Evolutionary conservation across 1,140 invertebrate species (phyloP), one percentile per base, ranked within the genome.

Genomic region (Rhizoglyphus robini): DNA sequence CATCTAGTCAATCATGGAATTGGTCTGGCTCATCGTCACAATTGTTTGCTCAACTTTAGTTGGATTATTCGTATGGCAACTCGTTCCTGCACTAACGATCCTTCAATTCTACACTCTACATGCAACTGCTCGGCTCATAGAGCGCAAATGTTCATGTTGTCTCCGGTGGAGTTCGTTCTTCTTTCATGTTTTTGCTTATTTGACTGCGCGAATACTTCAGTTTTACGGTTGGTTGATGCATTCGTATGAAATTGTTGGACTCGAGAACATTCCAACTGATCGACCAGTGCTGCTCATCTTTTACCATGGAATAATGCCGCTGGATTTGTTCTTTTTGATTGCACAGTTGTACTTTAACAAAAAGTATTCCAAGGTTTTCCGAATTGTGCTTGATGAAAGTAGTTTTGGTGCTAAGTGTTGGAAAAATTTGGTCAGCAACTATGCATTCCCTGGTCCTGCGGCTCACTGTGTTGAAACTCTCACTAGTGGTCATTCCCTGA

Each of bases 281-380:
- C 84, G 88, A 3, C 83, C 90, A 68, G 92, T 88, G 54, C 76
- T 99, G 30, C 82, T 98, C 65, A 86, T 99, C 48, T 98, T 92
- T 75, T 99, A 98, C 74, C 96, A 99, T 80, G 96, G 95, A 31
- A 90, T 93, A 11, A 83, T 98, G 69, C 96, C 96, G 8, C 84
- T 98, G 48, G 96, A 99, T 77, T 81, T 96, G 73, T 98, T 98
- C 77, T 99, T 97, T 80, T 83, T 98, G 69, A 83, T 90, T 66
- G 83, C 92, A 0, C 85, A 88, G 74, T 81, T 88, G 73, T 79
- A 89, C 67, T 74, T 96, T 29, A 82, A 84, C 46, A 90, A 87
- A 72, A 85, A 90, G 46, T 80, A 87, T 64, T n/a, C n/a, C n/a
- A n/a, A n/a, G n/a, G 77, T 91, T 13, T 83, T 98, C 38, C 86